Evolutionary conservation across 35 echinoderm and acorn worm species (phyloP).

Genomic region (Lytechinus variegatus): DNA sequence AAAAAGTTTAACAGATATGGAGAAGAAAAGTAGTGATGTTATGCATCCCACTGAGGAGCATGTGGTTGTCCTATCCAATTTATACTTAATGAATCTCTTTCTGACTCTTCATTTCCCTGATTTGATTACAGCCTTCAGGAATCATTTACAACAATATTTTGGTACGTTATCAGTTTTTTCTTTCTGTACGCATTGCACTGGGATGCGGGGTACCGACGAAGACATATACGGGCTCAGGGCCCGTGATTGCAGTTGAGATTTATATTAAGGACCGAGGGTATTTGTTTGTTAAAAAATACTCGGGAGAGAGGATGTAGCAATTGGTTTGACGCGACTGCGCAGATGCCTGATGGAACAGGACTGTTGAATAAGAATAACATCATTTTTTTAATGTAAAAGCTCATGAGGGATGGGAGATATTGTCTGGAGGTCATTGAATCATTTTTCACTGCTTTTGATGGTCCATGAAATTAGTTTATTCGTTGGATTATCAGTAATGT

Average conservation of each 20-base stretch:
- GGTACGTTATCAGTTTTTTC: background rate
- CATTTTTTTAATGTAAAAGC: background rate
- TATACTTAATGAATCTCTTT: background rate
- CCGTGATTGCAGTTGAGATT: background rate
- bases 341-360: background rate
- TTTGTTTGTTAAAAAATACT: background rate
- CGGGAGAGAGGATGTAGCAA: background rate
- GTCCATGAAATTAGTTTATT: constrained; percentile 9
- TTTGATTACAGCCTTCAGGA: background rate
- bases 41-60: background rate
- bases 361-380: constrained; percentile 3
- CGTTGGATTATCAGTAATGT: background rate
- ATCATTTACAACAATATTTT: background rate
- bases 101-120: background rate
- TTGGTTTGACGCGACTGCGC: background rate
- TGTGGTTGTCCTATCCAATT: background rate
- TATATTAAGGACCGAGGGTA: background rate
- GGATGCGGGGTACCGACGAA: background rate
- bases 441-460: background rate
- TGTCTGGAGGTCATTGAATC: background rate
- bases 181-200: background rate
- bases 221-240: background rate
- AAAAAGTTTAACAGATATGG: background rate
- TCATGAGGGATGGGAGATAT: background rate
- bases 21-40: background rate